Evolutionary conservation across 2,113 vertebrate genomes (phyloP).

Genomic region (Tragelaphus imberbis): DNA sequence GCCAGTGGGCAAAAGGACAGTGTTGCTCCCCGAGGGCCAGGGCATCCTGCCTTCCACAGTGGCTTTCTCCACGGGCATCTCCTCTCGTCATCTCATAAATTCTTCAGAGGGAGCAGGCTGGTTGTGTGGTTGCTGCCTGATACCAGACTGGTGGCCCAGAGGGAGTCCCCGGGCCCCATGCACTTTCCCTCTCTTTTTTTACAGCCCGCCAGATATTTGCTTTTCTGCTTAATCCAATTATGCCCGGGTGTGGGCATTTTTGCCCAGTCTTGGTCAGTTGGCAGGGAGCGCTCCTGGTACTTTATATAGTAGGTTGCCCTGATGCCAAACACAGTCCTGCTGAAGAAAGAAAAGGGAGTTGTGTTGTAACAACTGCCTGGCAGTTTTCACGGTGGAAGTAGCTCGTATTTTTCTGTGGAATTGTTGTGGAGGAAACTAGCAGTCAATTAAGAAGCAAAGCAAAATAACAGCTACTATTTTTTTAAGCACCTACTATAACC

Average conservation of each 20-base stretch:
- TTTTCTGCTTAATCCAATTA: background rate
- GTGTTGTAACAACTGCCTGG: background rate
- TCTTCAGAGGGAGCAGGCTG: background rate
- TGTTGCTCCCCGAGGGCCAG: accelerated
- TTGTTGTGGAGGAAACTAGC: background rate
- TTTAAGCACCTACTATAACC: background rate
- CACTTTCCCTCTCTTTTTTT: background rate
- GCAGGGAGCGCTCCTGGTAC: too few species aligned
- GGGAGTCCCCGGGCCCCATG: accelerated
- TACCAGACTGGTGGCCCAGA: background rate
- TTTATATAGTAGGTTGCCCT: background rate
- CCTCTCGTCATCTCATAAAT: background rate
- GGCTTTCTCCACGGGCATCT: background rate
- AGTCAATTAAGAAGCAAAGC: background rate
- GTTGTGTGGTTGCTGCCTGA: background rate
- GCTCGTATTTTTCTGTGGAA: background rate
- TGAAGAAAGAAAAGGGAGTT: background rate
- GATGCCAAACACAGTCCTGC: background rate
- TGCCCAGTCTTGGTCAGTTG: background rate
- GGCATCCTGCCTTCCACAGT: background rate
- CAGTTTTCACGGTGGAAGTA: background rate
- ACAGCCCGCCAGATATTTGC: background rate
- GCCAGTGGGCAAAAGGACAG: background rate
- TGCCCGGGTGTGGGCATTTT: background rate
- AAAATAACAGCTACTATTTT: background rate